Evolutionary conservation across 2,797 vertebrate species (phyloP).

Genomic region (Hemibagrus guttatus): DNA sequence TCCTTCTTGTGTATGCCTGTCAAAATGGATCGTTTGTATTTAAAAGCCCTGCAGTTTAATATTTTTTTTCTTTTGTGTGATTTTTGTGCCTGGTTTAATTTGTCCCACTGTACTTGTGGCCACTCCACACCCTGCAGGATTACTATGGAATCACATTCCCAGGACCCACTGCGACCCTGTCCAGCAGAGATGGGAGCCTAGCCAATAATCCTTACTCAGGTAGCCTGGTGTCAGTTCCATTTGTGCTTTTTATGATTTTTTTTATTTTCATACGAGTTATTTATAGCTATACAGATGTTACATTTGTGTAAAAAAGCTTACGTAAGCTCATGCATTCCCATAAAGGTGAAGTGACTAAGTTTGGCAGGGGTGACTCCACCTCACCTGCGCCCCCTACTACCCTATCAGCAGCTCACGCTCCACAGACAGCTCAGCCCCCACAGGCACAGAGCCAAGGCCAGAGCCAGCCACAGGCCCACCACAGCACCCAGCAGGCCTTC

Average conservation of each 20-base stretch:
- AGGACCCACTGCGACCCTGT: conserved; percentile 85
- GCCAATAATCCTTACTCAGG: conserved; percentile 95
- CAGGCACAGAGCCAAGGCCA: conserved; percentile 86
- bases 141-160: conserved; percentile 98
- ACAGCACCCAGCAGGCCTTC: conserved; percentile 91
- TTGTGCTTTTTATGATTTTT: neutral
- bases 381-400: conserved; percentile 90
- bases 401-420: conserved; percentile 71
- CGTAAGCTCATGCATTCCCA: neutral
- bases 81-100: neutral
- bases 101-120: neutral
- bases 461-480: conserved; percentile 84
- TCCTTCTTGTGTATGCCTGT: neutral
- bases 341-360: conserved; percentile 92
- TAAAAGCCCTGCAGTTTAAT: neutral
- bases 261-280: neutral
- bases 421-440: conserved; percentile 69
- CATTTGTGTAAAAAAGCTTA: neutral
- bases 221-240: conserved; percentile 56
- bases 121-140: conserved; percentile 76
- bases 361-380: conserved; percentile 91
- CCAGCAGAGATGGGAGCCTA: conserved; percentile 89
- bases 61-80: neutral
- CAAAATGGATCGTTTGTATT: neutral
- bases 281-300: neutral